These are phyloP conservation scores for Limenitis camilla DNA, from an alignment of 2,888 invertebrate species.

Conservation along the genomic window DNA sequence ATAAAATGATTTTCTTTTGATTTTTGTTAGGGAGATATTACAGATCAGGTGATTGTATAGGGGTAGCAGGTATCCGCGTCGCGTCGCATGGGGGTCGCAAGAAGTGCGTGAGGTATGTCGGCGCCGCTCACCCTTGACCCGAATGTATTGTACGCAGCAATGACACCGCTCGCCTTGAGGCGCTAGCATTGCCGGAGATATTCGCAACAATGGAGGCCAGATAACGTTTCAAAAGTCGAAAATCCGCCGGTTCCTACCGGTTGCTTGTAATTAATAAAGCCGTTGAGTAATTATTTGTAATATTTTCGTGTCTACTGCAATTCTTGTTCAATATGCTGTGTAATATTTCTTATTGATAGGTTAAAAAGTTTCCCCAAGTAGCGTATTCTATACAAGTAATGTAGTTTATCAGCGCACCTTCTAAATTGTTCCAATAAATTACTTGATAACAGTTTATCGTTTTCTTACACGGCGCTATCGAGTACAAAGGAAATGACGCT, in stretches of 20 bases:
- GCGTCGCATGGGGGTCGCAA: slow-evolving; percentile 27
- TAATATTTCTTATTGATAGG: slow-evolving; percentile 10
- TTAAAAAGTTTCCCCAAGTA: neutral
- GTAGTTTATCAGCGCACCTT: slow-evolving; percentile 15
- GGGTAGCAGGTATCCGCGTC: slow-evolving; percentile 55
- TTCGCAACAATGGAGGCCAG: slow-evolving; percentile 75
- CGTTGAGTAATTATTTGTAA: slow-evolving; percentile 46
- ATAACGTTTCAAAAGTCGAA: slow-evolving; percentile 73
- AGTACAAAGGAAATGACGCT: slow-evolving; percentile 61
- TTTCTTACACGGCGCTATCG: slow-evolving; percentile 46
- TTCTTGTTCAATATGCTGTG: slow-evolving; percentile 20
- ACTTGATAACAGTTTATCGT: slow-evolving; percentile 52
- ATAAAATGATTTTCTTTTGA: slow-evolving; percentile 41
- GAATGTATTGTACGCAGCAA: slow-evolving; percentile 72
- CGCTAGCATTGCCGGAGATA: slow-evolving; percentile 74
- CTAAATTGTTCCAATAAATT: slow-evolving; percentile 52
- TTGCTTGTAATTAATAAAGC: slow-evolving; percentile 57
- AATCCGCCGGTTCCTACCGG: slow-evolving; percentile 65
- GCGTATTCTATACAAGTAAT: neutral
- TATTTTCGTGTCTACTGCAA: slow-evolving; percentile 27
- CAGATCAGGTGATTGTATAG: slow-evolving; percentile 57
- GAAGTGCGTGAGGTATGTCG: slow-evolving; percentile 37
- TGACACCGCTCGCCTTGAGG: slow-evolving; percentile 74
- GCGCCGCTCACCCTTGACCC: slow-evolving; percentile 64
- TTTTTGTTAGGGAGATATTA: slow-evolving; percentile 35